These are phyloP conservation scores for Caradrina kadenii DNA, from an alignment of 2,888 invertebrate species.

Conservation along the genomic window DNA sequence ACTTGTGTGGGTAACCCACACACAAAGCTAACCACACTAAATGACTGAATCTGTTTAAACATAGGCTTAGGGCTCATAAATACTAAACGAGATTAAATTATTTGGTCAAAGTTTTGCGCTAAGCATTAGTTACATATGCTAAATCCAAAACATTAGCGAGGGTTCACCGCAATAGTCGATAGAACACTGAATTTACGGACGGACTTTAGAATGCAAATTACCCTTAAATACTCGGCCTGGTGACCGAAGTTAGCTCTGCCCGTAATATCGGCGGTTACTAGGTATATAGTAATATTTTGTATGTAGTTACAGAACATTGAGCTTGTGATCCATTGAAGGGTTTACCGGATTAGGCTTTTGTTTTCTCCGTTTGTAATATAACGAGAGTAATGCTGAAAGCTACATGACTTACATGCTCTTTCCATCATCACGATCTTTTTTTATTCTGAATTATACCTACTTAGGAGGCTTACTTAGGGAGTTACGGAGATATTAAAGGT, in stretches of 20 bases:
- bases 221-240: slow-evolving; percentile 30
- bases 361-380: background rate
- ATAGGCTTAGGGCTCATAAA: slow-evolving; percentile 41
- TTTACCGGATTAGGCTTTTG: background rate
- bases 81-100: slow-evolving; percentile 49
- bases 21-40: slow-evolving; percentile 9
- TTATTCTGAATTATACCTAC: too few species aligned
- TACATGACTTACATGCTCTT: too few species aligned
- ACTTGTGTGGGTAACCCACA: background rate
- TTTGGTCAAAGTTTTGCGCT: slow-evolving; percentile 29
- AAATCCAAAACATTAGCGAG: slow-evolving; percentile 33
- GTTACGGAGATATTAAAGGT: too few species aligned
- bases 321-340: slow-evolving; percentile 7
- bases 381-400: too few species aligned
- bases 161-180: slow-evolving; percentile 54
- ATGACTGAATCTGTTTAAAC: slow-evolving; percentile 25
- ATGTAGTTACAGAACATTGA: slow-evolving; percentile 24
- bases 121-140: slow-evolving; percentile 45
- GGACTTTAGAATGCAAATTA: slow-evolving; percentile 57
- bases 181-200: slow-evolving; percentile 44
- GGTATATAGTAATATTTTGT: slow-evolving; percentile 21
- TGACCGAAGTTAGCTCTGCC: slow-evolving; percentile 23
- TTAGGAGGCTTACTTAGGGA: too few species aligned
- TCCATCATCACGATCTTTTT: too few species aligned
- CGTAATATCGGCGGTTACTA: slow-evolving; percentile 7